A percentile compares a stretch with the other conserved stretches of the same genome.
Evolutionary conservation across 2,888 invertebrate species (phyloP).

Genomic region (Pseudococcus viburni): DNA sequence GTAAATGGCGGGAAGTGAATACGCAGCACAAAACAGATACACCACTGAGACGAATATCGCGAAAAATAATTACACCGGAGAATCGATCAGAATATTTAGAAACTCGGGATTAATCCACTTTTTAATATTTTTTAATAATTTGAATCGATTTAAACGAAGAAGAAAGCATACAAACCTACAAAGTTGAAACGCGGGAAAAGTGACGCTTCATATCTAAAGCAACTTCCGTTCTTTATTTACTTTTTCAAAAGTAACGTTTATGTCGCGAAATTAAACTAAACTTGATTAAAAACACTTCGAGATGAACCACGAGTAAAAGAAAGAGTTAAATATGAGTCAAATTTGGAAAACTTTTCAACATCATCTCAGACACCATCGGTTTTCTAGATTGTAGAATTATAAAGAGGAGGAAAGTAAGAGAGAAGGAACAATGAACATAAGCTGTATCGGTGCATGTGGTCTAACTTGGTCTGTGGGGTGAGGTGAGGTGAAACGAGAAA

Average conservation of each 20-base stretch:
- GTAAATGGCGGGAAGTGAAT: constrained; percentile 35
- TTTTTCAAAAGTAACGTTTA: constrained; percentile 13
- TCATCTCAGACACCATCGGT: constrained; percentile 8
- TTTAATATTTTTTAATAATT: not conserved
- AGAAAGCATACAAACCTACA: constrained; percentile 40
- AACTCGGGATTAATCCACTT: not conserved
- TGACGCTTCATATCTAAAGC: constrained; percentile 45
- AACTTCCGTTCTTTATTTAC: constrained; percentile 60
- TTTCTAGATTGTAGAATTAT: not conserved
- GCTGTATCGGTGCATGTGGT: constrained; percentile 36
- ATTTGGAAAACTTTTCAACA: not conserved
- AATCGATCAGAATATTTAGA: not conserved
- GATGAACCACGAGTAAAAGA: no score
- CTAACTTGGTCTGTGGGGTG: not conserved
- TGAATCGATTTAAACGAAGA: not conserved
- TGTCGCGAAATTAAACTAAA: not conserved
- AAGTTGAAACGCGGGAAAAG: constrained; percentile 57
- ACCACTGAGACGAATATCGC: not conserved
- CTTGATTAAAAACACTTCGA: no score
- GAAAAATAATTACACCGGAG: not conserved
- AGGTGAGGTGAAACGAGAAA: constrained; percentile 45
- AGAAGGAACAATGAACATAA: constrained; percentile 48
- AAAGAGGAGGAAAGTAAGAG: constrained; percentile 21
- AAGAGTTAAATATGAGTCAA: not conserved
- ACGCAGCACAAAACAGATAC: not conserved